phyloP scores from a whole-genome alignment of 2,797 vertebrate genomes.

The Trichosurus vulpecula region DNA sequence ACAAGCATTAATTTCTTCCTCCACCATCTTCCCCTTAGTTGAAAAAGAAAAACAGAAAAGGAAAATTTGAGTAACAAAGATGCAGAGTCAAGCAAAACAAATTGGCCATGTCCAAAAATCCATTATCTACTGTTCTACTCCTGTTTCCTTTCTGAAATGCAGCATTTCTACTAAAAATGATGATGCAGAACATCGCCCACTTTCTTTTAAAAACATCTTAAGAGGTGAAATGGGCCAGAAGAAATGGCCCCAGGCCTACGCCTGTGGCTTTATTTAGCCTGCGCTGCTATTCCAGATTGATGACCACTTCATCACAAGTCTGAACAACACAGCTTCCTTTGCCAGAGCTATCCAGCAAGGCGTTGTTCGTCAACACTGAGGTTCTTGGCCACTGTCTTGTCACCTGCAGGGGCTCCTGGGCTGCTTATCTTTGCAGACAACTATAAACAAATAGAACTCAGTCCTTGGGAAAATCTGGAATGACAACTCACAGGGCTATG shows the following conservation, averaged over 20 bases:
- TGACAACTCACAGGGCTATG: conserved; percentile 7
- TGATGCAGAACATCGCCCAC: background rate
- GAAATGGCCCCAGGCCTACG: conserved; percentile 32
- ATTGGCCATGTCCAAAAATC: background rate
- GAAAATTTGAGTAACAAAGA: background rate
- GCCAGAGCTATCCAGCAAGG: conserved; percentile 26
- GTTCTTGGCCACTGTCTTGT: background rate
- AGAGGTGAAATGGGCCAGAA: conserved; percentile 25
- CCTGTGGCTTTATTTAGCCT: conserved; percentile 29
- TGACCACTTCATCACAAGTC: conserved; percentile 42
- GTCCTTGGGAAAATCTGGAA: background rate
- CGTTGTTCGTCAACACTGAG: conserved; percentile 10
- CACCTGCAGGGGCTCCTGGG: conserved; percentile 26
- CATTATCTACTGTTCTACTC: background rate
- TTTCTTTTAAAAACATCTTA: background rate
- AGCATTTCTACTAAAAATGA: background rate
- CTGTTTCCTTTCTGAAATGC: background rate
- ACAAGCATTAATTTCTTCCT: background rate
- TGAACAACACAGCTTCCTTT: conserved; percentile 48
- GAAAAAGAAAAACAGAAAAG: background rate
- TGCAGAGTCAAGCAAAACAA: background rate
- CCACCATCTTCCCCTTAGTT: background rate
- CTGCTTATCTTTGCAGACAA: conserved; percentile 17
- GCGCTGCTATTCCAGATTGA: conserved; percentile 25
- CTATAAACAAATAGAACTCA: background rate